These are phyloP conservation scores for Speoplatyrhinus poulsoni DNA, from an alignment of 2,113 vertebrate genomes.

Conservation along the genomic window DNA sequence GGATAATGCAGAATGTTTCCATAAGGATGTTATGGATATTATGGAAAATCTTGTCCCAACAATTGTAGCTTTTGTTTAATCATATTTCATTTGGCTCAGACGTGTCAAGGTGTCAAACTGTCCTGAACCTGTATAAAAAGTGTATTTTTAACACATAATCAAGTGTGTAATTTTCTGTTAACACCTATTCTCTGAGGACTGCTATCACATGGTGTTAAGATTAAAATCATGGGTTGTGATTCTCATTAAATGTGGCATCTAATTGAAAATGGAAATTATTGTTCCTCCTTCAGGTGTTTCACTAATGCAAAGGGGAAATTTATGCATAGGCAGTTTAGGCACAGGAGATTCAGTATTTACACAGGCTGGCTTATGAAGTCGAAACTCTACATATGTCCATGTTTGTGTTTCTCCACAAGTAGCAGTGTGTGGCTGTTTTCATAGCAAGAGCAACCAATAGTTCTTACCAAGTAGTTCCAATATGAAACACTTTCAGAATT, in stretches of 20 bases:
- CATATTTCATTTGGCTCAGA: not conserved
- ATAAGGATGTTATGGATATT: not conserved
- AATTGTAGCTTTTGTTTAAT: not conserved
- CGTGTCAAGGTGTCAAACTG: not conserved
- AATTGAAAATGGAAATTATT: conserved; percentile 40
- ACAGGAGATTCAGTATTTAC: conserved; percentile 43
- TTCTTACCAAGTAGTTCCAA: not conserved
- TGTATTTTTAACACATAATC: not conserved
- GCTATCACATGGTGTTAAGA: conserved; percentile 14
- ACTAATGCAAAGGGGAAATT: conserved; percentile 6
- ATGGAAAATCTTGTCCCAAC: no score
- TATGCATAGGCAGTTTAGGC: conserved; percentile 22
- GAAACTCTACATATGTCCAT: conserved; percentile 10
- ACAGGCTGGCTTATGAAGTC: conserved; percentile 26
- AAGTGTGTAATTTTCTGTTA: conserved; percentile 17
- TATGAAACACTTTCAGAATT: no score
- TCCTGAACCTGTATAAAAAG: not conserved
- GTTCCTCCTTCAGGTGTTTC: conserved; percentile 3
- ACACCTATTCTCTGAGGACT: not conserved
- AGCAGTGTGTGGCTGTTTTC: conserved; percentile 29
- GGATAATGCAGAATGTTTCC: not conserved
- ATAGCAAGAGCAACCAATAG: conserved; percentile 19
- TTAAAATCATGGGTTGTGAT: conserved; percentile 22
- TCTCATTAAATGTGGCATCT: conserved; percentile 23
- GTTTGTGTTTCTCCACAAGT: conserved; percentile 27